Evolutionary conservation across 1,140 invertebrate genomes (phyloP), one percentile per base, ranked within the genome.

Genomic region (Monochamus saltuarius): DNA sequence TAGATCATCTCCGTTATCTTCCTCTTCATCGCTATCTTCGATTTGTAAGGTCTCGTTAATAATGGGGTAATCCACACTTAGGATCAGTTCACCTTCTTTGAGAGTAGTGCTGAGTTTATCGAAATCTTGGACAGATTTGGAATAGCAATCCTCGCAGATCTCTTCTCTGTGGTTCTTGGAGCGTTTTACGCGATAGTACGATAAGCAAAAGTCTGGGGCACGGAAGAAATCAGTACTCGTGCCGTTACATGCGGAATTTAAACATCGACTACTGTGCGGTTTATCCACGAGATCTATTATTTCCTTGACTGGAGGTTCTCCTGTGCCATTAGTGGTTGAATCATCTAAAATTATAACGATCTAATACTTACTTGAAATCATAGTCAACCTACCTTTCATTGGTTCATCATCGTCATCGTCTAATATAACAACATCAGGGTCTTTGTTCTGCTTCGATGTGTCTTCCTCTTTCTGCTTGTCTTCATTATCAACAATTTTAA

Each of bases 181-280:
- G 58, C 65, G 70, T 59, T 80, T 80, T 0, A 81, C 73, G 8
- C 80, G 45, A 40, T 78, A 84, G 68, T 77, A 83, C 7, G 76
- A 73, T 13, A 82, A 77, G 22, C 80, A 80, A 72, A 83, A 82
- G 1, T 75, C 74, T 7, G 82, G 78, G 35, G 82, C 80, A 11
- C 61, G 55, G 17, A 72, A 75, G 73, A 81, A 77, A 52, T 79
- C 68, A 9, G 72, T 47, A 9, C 40, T 56, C 4, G 8, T 77
- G n/a, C 81, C 81, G n/a, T 63, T 60, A 67, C 83, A 84, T 46
- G 74, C 67, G 56, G 79, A 80, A 71, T 84, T 84, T 7, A 84
- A 76, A 56, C 82, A 84, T 64, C 79, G 79, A n/a, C 61, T 66
- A 49, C 73, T 78, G 36, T 57, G 52, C 16, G 61, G 60, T 50